Base-by-base conservation (phyloP, 1,140 invertebrate species). In the Drosophila equinoxialis region DNA sequence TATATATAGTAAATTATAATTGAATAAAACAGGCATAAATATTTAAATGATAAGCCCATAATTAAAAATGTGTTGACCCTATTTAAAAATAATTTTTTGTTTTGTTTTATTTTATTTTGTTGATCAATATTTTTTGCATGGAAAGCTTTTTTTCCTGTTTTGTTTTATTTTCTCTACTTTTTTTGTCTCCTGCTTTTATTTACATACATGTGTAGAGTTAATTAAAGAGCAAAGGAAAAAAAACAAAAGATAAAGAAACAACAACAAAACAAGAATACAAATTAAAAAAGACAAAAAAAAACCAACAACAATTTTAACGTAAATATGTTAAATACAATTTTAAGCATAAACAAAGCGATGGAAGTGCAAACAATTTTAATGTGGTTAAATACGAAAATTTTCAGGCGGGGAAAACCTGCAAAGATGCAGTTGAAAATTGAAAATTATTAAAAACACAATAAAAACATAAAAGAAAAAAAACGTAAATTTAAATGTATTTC, bases 281-380 rank as follows among this genome's bases (percentile, higher is more conserved):
- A 30, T 30, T 30, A 30, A 70, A 48, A 37, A 51, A 39, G n/a
- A 39, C 6, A 51, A 30, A 11, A 61, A 48, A 37, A 42, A 48
- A 11, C 45, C 17, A 51, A 51, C 45, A 66, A 71, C 45, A 66
- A 48, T 71, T 71, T 78, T 72, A 68, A 68, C 71, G 59, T 54
- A 78, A 79, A 74, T 73, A 74, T 55, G 61, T 77, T 71, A 77
- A 77, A 77, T 77, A 77, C 74, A 76, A 77, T 77, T 79, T 79
- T 79, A 78, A 72, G 70, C 65, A 69, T 73, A 37, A 48, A 74
- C 64, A 73, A 78, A 79, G 69, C 39, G 74, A 23, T 51, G 54
- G 26, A 65, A 79, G 69, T 65, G 61, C 76, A 79, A 73, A 78
- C 74, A 79, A 79, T 79, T 79, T 79, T 79, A 79, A 78, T 78